These are phyloP conservation scores for Tinamus guttatus DNA, from an alignment of 2,113 vertebrate species.

Conservation along the genomic window DNA sequence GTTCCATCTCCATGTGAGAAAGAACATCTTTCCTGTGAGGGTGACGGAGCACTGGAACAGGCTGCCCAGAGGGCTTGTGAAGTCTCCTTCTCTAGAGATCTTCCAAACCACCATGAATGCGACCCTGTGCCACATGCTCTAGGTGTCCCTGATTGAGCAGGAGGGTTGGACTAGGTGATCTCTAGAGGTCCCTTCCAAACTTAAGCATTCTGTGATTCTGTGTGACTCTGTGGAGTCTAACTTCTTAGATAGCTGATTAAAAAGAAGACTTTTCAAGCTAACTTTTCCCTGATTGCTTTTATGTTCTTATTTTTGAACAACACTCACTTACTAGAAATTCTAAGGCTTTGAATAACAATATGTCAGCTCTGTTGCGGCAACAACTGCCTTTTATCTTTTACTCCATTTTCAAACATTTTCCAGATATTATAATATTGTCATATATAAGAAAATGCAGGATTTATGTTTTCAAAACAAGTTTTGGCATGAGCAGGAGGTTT, in stretches of 20 bases:
- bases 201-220: too few relatives aligned
- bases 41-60: too few relatives aligned
- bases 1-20: too few relatives aligned
- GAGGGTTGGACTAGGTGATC: too few relatives aligned
- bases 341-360: background rate
- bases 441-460: background rate
- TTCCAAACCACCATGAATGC: too few relatives aligned
- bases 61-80: too few relatives aligned
- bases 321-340: background rate
- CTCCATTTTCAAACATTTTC: background rate
- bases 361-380: background rate
- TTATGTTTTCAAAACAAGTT: background rate
- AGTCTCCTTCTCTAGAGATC: too few relatives aligned
- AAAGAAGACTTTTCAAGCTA: background rate
- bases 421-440: background rate
- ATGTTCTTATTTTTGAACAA: background rate
- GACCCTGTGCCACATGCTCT: too few relatives aligned
- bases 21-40: too few relatives aligned
- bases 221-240: background rate
- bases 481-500: background rate
- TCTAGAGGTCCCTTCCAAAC: too few relatives aligned
- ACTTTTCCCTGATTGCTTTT: background rate
- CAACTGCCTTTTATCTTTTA: background rate
- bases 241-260: background rate
- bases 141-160: too few relatives aligned